Evolutionary conservation across 2,797 vertebrate genomes (phyloP).

Genomic region (Acridotheres tristis): DNA sequence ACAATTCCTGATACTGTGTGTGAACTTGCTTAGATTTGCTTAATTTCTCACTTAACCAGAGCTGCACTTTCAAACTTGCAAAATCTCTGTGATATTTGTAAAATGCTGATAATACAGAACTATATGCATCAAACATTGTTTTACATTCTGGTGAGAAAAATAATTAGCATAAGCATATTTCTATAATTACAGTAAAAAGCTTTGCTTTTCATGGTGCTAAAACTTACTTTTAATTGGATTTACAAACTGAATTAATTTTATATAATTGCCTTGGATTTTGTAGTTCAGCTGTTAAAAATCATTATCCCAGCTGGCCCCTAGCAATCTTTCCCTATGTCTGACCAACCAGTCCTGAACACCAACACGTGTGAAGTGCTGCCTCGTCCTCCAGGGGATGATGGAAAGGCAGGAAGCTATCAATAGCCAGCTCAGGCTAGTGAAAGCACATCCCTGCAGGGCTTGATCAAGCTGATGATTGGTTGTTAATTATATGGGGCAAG

Average conservation of each 20-base stretch:
- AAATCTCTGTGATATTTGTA: neutral
- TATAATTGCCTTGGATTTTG: slow-evolving; percentile 12
- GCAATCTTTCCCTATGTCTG: neutral
- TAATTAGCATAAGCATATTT: neutral
- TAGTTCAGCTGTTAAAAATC: slow-evolving; percentile 41
- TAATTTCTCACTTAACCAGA: neutral
- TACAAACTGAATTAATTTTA: slow-evolving; percentile 32
- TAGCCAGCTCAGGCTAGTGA: slow-evolving; percentile 40
- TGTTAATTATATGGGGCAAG: slow-evolving; percentile 48
- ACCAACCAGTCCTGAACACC: neutral
- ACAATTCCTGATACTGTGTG: neutral
- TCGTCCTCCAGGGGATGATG: neutral
- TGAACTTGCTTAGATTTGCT: neutral
- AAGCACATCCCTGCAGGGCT: slow-evolving; percentile 32
- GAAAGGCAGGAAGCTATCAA: slow-evolving; percentile 27
- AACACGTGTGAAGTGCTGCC: neutral
- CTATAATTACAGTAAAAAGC: neutral
- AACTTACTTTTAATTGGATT: slow-evolving; percentile 20
- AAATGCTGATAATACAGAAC: neutral
- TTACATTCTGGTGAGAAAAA: neutral
- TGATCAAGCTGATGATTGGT: neutral
- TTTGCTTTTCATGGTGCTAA: neutral
- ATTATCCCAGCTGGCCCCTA: slow-evolving; percentile 1
- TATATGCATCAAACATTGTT: neutral
- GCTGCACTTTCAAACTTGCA: neutral